Conservation (phyloP, 2,888 invertebrate genomes). For the Scrobipalpa costella region DNA sequence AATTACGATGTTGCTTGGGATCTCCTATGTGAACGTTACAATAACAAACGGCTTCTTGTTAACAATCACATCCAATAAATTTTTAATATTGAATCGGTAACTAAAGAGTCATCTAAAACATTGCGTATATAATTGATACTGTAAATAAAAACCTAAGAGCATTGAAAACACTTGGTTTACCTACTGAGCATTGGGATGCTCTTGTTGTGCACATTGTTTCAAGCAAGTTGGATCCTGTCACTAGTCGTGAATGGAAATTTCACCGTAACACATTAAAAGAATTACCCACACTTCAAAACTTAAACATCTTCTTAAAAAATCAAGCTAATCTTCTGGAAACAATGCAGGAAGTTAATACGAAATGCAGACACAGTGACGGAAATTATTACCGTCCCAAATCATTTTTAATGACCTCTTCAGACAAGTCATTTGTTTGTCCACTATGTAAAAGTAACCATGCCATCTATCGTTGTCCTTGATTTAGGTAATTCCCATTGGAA, state of each 20-base stretch:
- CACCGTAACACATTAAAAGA: slow-evolving; percentile 24
- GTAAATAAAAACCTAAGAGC: slow-evolving; percentile 31
- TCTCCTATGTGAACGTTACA: slow-evolving; percentile 30
- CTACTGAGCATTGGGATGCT: slow-evolving; percentile 31
- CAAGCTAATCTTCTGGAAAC: slow-evolving; percentile 32
- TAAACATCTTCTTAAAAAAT: slow-evolving; percentile 29
- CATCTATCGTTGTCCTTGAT: slow-evolving; percentile 28
- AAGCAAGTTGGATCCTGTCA: slow-evolving; percentile 28
- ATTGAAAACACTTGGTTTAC: slow-evolving; percentile 28
- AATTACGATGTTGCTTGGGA: slow-evolving; percentile 33
- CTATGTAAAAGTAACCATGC: slow-evolving; percentile 29
- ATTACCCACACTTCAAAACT: slow-evolving; percentile 28
- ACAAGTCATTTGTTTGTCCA: slow-evolving; percentile 22
- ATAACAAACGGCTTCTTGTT: slow-evolving; percentile 31
- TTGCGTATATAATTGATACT: slow-evolving; percentile 27
- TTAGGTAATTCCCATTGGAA: slow-evolving; percentile 28
- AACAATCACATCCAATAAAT: slow-evolving; percentile 30
- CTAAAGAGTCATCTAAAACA: slow-evolving; percentile 23
- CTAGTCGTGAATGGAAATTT: slow-evolving; percentile 31
- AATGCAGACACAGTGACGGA: slow-evolving; percentile 7
- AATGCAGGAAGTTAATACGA: slow-evolving; percentile 22
- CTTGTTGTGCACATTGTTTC: slow-evolving; percentile 29
- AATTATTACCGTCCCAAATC: background rate
- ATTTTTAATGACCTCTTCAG: background rate
- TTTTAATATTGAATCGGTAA: slow-evolving; percentile 26